Evolutionary conservation across 2,888 invertebrate species (phyloP).

Genomic region (Geophilus truncorum): DNA sequence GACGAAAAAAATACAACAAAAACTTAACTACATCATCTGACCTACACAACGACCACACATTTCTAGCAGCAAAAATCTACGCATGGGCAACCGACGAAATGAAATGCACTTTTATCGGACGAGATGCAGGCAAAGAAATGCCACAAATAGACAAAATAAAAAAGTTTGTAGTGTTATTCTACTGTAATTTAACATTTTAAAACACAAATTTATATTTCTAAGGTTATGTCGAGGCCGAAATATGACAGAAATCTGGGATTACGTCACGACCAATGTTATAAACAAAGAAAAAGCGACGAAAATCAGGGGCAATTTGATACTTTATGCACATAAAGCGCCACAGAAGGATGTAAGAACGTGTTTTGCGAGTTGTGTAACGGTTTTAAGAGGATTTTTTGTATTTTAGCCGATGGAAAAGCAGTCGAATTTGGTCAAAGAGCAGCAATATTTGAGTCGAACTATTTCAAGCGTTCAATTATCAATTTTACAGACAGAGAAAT

Average conservation of each 20-base stretch:
- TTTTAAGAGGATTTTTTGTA: no score
- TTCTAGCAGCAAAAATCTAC: not conserved
- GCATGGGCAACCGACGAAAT: not conserved
- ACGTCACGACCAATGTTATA: not conserved
- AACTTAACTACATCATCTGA: no score
- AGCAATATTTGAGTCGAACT: not conserved
- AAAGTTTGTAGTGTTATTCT: not conserved
- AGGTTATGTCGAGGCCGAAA: not conserved
- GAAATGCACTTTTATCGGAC: not conserved
- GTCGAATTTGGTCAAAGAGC: not conserved
- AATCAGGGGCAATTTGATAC: not conserved
- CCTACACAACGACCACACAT: not conserved
- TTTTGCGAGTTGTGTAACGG: no score
- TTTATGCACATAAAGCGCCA: not conserved
- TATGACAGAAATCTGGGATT: not conserved
- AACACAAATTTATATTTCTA: not conserved
- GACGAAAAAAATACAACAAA: no score
- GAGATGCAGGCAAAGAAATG: not conserved
- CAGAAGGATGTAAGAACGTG: not conserved
- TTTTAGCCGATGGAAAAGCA: not conserved
- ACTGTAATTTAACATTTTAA: no score
- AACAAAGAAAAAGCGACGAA: not conserved
- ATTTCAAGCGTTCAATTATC: not conserved
- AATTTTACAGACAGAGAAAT: not conserved
- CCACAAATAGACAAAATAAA: not conserved